Evolutionary conservation across 2,888 invertebrate genomes (phyloP), one percentile per base, ranked within the genome.

Genomic region (Cacoxenus indagator): DNA sequence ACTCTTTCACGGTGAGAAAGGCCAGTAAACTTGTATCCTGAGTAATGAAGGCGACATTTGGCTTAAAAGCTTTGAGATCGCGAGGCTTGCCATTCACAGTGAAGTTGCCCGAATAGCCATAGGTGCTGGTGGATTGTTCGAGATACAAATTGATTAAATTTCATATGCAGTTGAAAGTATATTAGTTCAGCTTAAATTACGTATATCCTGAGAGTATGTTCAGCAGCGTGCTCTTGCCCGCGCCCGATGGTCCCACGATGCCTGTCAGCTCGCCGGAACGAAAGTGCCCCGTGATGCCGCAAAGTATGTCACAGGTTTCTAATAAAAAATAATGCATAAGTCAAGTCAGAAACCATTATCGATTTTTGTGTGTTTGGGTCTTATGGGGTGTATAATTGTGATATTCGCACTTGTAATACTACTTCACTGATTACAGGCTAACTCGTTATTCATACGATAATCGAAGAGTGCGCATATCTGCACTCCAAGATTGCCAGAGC

Each of bases 181-280:
- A 51, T 1, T 22, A 22, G 4, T 22, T 51, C 17, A 5, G 9
- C 22, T 9, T 6, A 17, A 11, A 9, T 92, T 90, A 96, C 96
- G 92, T 94, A 89, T 95, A 96, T 78, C 96, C 96, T 37, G 96
- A 93, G 74, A 97, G 89, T 80, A 97, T 93, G 87, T 96, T 95
- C 91, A 97, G 93, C 70, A 97, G 91, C 1, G 95, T 93, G 73
- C 95, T 94, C 89, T 97, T 97, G 68, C 96, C 95, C 9, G 94
- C 95, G n/a, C 97, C 97, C 0, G 96, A 94, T 57, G 96, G 96
- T 29, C 97, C 97, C 91, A 97, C 93, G 78, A 97, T 94, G 65
- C 95, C 96, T 8, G 92, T 93, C 74, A 95, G 88, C 85, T 95
- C 93, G 1, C 94, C 94, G 0, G 93, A 91, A 74, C 90, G 90